A percentile compares a stretch with the other conserved stretches of the same genome.
phyloP scores from a whole-genome alignment of 2,797 vertebrate species.

The Oceanodroma leucorhoa region DNA sequence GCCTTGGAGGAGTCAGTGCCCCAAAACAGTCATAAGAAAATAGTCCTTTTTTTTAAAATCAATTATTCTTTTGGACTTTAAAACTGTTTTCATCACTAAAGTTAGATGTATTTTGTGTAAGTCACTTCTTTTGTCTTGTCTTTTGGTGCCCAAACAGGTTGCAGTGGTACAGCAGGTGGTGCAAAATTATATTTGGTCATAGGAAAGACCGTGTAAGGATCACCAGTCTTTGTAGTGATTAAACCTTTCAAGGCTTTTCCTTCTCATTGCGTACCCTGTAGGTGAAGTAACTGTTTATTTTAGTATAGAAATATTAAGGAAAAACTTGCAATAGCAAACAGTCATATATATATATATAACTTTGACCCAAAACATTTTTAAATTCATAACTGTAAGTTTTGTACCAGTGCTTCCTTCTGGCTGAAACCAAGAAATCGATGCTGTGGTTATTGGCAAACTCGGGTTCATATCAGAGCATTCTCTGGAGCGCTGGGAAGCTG shows the following conservation, averaged over 20 bases:
- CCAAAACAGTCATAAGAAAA: neutral
- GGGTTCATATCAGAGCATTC: neutral
- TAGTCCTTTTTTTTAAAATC: fast-evolving
- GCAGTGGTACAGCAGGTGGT: neutral
- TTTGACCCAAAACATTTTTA: neutral
- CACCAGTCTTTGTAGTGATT: neutral
- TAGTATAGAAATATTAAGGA: neutral
- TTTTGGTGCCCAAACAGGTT: neutral
- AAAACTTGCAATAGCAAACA: neutral
- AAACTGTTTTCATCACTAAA: neutral
- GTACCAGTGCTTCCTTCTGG: neutral
- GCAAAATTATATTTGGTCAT: neutral
- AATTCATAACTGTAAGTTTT: neutral
- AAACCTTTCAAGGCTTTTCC: neutral
- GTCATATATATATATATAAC: neutral
- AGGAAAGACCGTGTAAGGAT: neutral
- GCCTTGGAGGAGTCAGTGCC: neutral
- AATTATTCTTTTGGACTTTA: neutral
- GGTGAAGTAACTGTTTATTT: neutral
- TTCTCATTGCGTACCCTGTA: neutral
- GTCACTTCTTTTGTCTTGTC: neutral
- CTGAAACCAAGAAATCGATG: neutral
- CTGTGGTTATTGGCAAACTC: neutral
- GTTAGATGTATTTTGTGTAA: neutral
- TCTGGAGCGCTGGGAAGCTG: neutral